Evolutionary conservation across 2,888 invertebrate genomes (phyloP).

Genomic region (Caenorhabditis sp.): DNA sequence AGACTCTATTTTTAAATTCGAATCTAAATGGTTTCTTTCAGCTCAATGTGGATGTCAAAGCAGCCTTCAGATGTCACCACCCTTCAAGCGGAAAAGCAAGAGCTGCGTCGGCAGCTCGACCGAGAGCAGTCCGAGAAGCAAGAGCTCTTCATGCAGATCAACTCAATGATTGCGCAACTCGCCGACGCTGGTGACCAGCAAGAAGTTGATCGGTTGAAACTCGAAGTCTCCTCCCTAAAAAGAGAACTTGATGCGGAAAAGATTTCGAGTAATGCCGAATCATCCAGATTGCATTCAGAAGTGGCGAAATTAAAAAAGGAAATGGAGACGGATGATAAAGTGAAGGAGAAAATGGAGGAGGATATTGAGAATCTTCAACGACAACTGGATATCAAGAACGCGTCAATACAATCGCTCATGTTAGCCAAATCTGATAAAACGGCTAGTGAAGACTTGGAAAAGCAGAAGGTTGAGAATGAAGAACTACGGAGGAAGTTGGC

Average conservation of each 20-base stretch:
- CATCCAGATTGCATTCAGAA: conserved; percentile 17
- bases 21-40: no score
- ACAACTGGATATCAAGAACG: conserved; percentile 60
- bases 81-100: conserved; percentile 64
- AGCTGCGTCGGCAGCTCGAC: conserved; percentile 64
- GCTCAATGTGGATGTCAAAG: conserved; percentile 57
- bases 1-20: no score
- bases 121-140: conserved; percentile 68
- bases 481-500: conserved; percentile 26
- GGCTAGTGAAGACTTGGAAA: conserved; percentile 43
- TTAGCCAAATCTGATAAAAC: conserved; percentile 56
- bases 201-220: conserved; percentile 37
- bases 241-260: conserved; percentile 28
- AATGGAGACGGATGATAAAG: conserved; percentile 16
- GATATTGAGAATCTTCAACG: conserved; percentile 53
- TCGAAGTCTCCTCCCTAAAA: conserved; percentile 27
- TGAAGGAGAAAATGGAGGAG: conserved; percentile 32
- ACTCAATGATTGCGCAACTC: conserved; percentile 63
- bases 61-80: conserved; percentile 62
- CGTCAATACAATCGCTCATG: conserved; percentile 61
- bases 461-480: conserved; percentile 29
- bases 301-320: conserved; percentile 14
- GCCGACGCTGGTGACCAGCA: conserved; percentile 52
- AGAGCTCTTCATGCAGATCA: conserved; percentile 69
- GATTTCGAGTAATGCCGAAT: conserved; percentile 15